Percentiles rank a stretch among this genome's conserved stretches.
phyloP scores from a whole-genome alignment of 2,113 vertebrate species.

The Lates calcarifer region DNA sequence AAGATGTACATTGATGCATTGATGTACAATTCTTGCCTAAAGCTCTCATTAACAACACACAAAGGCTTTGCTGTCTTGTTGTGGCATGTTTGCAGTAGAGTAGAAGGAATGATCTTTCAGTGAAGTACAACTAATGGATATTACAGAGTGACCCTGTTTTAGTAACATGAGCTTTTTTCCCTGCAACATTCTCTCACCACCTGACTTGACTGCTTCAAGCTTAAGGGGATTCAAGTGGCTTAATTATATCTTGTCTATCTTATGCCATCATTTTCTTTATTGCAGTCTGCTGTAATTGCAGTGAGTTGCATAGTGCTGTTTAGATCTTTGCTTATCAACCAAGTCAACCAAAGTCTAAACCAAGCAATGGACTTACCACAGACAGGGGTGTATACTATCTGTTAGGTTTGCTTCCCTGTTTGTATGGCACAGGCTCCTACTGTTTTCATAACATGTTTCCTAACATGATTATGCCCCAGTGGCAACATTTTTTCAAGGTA shows the following conservation, averaged over 20 bases:
- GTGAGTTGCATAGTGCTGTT: background rate
- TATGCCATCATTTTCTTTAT: too few species aligned
- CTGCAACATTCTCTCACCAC: slow-evolving; percentile 7
- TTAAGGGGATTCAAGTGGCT: background rate
- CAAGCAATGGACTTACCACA: background rate
- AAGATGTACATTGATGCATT: too few species aligned
- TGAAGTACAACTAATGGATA: slow-evolving; percentile 52
- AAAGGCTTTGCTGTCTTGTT: slow-evolving; percentile 44
- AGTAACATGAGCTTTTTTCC: background rate
- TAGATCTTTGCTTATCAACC: background rate
- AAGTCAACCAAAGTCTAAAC: slow-evolving; percentile 27
- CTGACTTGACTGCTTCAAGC: background rate
- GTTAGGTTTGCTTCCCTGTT: background rate
- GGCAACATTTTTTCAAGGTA: background rate
- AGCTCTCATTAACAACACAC: slow-evolving; percentile 60
- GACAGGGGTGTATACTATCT: background rate
- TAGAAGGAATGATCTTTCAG: slow-evolving; percentile 12
- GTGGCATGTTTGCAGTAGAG: slow-evolving; percentile 61
- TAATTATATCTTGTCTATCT: background rate
- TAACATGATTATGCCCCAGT: background rate
- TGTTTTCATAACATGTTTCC: background rate
- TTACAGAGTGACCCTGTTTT: background rate
- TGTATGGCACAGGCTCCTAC: slow-evolving; percentile 4
- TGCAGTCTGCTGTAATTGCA: background rate
- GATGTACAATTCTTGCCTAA: slow-evolving; percentile 11